Conservation (phyloP, 2,888 invertebrate genomes). For the Aleiodes alternator region DNA sequence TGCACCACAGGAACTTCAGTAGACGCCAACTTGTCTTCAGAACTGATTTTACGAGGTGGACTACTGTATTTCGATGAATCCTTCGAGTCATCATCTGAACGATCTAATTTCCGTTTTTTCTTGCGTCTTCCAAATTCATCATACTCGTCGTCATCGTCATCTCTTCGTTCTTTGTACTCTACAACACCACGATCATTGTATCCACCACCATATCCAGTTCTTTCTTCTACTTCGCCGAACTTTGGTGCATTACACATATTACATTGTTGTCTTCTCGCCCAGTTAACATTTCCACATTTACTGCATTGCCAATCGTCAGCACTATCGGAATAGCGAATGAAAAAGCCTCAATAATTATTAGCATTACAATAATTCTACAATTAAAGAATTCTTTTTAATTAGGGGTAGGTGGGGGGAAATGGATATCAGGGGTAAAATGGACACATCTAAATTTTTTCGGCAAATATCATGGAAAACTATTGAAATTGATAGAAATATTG, state of each 20-base stretch:
- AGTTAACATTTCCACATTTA: constrained; percentile 99
- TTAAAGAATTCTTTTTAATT: no score
- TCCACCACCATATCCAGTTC: constrained; percentile 90
- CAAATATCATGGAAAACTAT: no score
- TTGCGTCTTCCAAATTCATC: constrained; percentile 90
- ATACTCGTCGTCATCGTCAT: constrained; percentile 94
- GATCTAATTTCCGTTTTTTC: constrained; percentile 79
- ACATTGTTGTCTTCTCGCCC: constrained; percentile 96
- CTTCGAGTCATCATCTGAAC: constrained; percentile 72
- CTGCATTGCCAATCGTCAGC: constrained; percentile 99
- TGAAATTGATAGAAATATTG: no score
- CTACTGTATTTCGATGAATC: constrained; percentile 69
- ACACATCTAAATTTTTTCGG: no score
- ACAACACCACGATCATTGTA: constrained; percentile 98
- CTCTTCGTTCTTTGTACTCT: constrained; percentile 92
- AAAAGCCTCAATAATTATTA: not conserved
- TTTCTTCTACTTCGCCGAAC: constrained; percentile 93
- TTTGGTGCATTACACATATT: constrained; percentile 99
- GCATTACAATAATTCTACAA: no score
- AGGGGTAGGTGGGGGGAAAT: no score
- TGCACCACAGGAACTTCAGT: constrained; percentile 56
- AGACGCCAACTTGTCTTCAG: constrained; percentile 56
- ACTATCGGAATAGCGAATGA: constrained; percentile 75
- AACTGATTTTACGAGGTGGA: constrained; percentile 65
- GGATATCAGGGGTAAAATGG: no score